Evolutionary conservation across 92 coral and sea anemone species (phyloP).

Genomic region (Zoanthus gigantus): DNA sequence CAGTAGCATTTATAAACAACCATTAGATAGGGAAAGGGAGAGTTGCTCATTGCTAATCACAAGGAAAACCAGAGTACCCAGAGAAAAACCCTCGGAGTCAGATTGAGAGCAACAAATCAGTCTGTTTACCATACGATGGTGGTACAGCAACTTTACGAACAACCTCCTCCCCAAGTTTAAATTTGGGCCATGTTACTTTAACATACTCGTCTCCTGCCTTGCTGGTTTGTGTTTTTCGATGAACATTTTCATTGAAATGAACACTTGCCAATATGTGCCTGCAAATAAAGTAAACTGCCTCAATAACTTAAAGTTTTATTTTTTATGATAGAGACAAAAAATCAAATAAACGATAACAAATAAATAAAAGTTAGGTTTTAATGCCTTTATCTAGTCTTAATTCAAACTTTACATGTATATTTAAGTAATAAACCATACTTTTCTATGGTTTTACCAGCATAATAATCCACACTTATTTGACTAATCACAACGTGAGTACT

Average conservation of each 20-base stretch:
- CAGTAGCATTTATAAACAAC: background rate
- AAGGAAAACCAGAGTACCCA: no score
- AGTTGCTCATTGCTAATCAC: no score
- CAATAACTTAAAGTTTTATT: background rate
- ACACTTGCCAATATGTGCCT: constrained; percentile 2
- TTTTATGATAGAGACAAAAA: no score
- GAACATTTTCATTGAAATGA: constrained; percentile 4
- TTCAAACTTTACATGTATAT: no score
- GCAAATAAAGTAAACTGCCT: background rate
- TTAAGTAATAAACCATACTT: no score
- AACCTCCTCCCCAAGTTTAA: background rate
- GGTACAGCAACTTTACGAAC: background rate
- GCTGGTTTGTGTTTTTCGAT: background rate
- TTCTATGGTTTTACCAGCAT: no score
- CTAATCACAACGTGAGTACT: no score
- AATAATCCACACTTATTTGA: no score
- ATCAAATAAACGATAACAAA: no score
- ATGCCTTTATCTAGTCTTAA: no score
- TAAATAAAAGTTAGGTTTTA: no score
- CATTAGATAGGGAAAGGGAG: background rate
- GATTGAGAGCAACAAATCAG: background rate
- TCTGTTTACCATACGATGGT: background rate
- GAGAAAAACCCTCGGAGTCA: no score
- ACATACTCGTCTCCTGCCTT: background rate
- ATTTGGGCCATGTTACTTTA: background rate